A percentile compares a stretch with the other conserved stretches of the same genome.
Conservation (phyloP, 2,888 invertebrate species). For the Drosophila basisetae region DNA sequence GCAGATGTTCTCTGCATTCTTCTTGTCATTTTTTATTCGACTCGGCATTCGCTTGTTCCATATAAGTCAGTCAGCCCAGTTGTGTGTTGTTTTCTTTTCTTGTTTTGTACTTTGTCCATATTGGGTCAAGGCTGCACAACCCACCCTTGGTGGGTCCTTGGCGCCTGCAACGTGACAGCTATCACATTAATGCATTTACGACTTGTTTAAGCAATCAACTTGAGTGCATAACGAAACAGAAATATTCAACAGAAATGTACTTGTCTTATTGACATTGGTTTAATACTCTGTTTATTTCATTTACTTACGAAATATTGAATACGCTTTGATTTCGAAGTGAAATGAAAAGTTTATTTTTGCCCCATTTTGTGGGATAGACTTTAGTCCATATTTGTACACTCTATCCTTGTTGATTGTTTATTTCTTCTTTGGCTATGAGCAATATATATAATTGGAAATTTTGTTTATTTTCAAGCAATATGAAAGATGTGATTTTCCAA, state of each 20-base stretch:
- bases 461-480: neutral
- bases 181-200: conserved; percentile 1
- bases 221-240: conserved; percentile 36
- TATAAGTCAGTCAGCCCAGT: conserved; percentile 2
- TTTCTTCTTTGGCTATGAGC: neutral
- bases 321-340: neutral
- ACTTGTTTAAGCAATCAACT: conserved; percentile 15
- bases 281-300: neutral
- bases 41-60: conserved; percentile 48
- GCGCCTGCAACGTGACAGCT: conserved; percentile 10
- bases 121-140: conserved; percentile 53
- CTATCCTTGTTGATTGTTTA: neutral
- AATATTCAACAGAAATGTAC: neutral
- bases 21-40: conserved; percentile 37
- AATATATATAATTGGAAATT: neutral
- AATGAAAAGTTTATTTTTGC: neutral
- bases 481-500: neutral
- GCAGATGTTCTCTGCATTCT: conserved; percentile 66
- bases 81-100: neutral
- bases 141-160: conserved; percentile 8
- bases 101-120: conserved; percentile 15
- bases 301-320: neutral
- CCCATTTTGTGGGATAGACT: neutral
- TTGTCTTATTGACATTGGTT: neutral
- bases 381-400: neutral